Percentiles rank a stretch among this genome's conserved stretches.
These are phyloP conservation scores for Anastatus disparis DNA, from an alignment of 1,140 invertebrate genomes.

Conservation along the genomic window DNA sequence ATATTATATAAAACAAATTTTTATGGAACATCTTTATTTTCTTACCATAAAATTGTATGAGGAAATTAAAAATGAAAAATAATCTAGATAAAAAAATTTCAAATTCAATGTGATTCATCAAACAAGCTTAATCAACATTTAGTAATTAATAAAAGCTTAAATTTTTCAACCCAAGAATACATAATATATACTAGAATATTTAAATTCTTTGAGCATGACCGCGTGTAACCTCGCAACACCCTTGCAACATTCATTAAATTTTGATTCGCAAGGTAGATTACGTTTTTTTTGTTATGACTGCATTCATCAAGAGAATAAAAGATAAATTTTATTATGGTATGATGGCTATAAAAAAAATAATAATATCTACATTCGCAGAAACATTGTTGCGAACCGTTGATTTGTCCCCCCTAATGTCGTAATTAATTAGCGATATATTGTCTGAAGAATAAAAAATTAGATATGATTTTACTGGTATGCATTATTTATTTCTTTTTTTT, in stretches of 20 bases:
- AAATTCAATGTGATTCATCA: not conserved
- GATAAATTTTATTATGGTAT: not conserved
- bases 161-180: too few relatives aligned
- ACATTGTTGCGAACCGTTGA: not conserved
- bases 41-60: too few relatives aligned
- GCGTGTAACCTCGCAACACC: conserved; percentile 10
- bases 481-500: too few relatives aligned
- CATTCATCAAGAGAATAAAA: not conserved
- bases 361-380: conserved; percentile 4
- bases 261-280: not conserved
- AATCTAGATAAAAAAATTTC: too few relatives aligned
- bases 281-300: not conserved
- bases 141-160: not conserved
- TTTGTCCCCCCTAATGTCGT: too few relatives aligned
- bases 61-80: too few relatives aligned
- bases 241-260: not conserved
- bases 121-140: not conserved
- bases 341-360: not conserved
- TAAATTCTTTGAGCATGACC: not conserved
- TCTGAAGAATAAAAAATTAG: too few relatives aligned
- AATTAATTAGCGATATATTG: too few relatives aligned
- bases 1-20: too few relatives aligned
- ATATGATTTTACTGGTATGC: too few relatives aligned
- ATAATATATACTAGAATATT: not conserved
- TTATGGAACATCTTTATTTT: too few relatives aligned